Evolutionary conservation across 2,888 invertebrate species (phyloP).

Genomic region (Dasypogon diadema): DNA sequence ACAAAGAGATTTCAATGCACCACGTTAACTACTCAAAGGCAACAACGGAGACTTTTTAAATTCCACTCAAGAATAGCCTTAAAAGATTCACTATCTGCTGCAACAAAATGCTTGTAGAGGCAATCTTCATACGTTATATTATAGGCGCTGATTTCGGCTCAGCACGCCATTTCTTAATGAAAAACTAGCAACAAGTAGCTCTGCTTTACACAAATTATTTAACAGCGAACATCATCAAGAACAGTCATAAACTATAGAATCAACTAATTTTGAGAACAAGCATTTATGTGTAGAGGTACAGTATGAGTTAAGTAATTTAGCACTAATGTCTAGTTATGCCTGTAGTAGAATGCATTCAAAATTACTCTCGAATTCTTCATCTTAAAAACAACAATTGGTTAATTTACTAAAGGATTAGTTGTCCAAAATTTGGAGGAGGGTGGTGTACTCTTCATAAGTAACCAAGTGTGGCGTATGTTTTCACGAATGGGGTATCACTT

Average conservation of each 20-base stretch:
- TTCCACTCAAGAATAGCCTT: neutral
- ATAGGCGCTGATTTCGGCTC: too few species aligned
- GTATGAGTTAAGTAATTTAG: constrained; percentile 11
- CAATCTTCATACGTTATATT: neutral
- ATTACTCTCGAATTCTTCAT: constrained; percentile 10
- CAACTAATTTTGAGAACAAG: constrained; percentile 23
- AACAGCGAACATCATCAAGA: neutral
- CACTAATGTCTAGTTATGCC: constrained; percentile 46
- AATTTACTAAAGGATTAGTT: neutral
- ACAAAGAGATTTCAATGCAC: constrained; percentile 10
- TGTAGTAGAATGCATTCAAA: constrained; percentile 14
- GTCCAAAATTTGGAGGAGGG: neutral
- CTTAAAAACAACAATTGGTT: constrained; percentile 10
- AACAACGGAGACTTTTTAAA: neutral
- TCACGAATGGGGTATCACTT: constrained; percentile 91
- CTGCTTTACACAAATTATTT: neutral
- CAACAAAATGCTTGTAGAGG: neutral
- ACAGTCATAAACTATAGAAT: constrained; percentile 11
- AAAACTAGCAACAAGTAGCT: neutral
- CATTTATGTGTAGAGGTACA: neutral
- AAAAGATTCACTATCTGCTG: neutral
- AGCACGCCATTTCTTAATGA: neutral
- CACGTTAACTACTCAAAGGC: neutral
- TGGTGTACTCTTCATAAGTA: constrained; percentile 77
- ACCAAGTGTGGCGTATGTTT: constrained; percentile 93